Evolutionary conservation across 2,113 vertebrate genomes (phyloP), one percentile per base, ranked within the genome.

Genomic region (Pithys albifrons): DNA sequence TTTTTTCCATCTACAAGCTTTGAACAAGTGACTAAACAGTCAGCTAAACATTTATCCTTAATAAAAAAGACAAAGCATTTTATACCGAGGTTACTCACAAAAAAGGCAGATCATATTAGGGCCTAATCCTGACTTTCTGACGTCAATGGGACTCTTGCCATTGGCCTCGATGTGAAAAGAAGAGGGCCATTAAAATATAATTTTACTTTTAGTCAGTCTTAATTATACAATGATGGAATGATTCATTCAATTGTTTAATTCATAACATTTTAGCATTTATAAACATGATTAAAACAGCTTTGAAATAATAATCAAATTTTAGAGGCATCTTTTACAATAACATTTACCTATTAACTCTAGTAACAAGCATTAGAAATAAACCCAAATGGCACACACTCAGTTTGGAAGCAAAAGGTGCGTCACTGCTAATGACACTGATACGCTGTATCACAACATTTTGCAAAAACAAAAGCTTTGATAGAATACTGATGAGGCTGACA

Each of bases 201-300:
- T 96, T 97, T 97, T 95, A 94, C 67, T 94, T 96, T 85, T 75
- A 95, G 96, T 95, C 95, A 94, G 64, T 92, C 88, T 93, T 96
- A 94, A 97, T 93, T 85, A 96, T 49, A 85, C 76, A 80, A 54
- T 85, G 69, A 92, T 81, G 67, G 88, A 91, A 97, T 96, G 96
- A 97, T 92, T 97, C 64, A 97, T 89, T 94, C 88, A 94, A 89
- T 93, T 93, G 86, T 95, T 94, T 67, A 64, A 93, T 97, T 97
- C 51, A 37, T 96, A 95, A 94, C 77, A 90, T 96, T 93, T 95
- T 91, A 96, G 92, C 61, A 93, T 95, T 95, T 93, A 85, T 83
- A 97, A 96, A 95, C 79, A 79, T 70, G 70, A 95, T 91, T 97
- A 90, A 96, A 96, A 90, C 85, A 82, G 37, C 85, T 94, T 61